Evolutionary conservation across 2,797 vertebrate species (phyloP), one percentile per base, ranked within the genome.

Genomic region (Simalia tracyae): DNA sequence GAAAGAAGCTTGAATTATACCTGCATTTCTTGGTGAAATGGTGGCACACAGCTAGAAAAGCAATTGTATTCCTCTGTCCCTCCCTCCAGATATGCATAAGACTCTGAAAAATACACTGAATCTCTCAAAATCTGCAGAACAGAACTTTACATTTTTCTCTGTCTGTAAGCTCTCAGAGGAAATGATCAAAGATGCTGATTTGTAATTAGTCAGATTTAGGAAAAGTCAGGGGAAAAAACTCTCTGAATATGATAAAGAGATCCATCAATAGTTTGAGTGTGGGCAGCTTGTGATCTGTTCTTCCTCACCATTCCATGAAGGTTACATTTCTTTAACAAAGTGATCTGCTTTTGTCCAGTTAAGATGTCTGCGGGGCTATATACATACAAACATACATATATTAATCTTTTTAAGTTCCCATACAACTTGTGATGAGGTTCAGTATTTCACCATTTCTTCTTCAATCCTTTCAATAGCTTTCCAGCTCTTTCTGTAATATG

Each of bases 331-430:
- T 96, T 85, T 66, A 95, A 91, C 96, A 92, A 89, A 95, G 94
- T 86, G 93, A 93, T 97, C 95, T 91, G 87, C 95, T 96, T 94
- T 93, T 93, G 17, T 86, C 88, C 76, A 91, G 94, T 88, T 94
- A 93, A 96, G 94, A 95, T 94, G 91, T 89, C 96, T 96, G 95
- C 88, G 93, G 94, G 93, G 96, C 95, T 96, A 95, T 95, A 86
- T 64, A 28, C 63, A 64, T 64, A 64, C 22, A 63, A 26, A 61
- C 60, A 63, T 63, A 63, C 7, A 63, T 26, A 96, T 96, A 96
- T 93, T 95, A 96, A 96, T 97, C 94, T 95, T 94, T 92, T 94
- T 93, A 76, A 0, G 94, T 94, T 95, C 95, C 95, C 89, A 91
- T 76, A 10, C 90, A 72, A 88, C 94, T 96, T 86, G 87, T 91